These are phyloP conservation scores for Oikopleura dioica DNA, from an alignment of 23 tunicate genomes.

Conservation along the genomic window DNA sequence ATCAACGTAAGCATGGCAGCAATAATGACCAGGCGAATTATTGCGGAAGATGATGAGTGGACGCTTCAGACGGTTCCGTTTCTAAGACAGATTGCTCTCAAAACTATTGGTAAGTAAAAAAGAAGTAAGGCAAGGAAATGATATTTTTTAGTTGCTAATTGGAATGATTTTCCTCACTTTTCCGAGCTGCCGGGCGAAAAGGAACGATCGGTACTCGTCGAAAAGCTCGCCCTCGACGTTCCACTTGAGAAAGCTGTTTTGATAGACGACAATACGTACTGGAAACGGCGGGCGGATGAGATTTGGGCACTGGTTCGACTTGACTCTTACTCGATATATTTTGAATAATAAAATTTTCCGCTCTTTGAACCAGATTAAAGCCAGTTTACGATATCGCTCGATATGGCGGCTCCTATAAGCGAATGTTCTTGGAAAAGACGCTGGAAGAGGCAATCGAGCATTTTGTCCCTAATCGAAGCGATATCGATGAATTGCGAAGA, in stretches of 20 bases:
- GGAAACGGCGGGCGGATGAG: conserved; percentile 27
- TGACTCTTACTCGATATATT: no score
- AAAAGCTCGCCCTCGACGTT: conserved; percentile 29
- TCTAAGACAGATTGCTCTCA: conserved; percentile 37
- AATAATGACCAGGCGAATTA: conserved; percentile 26
- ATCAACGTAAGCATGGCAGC: not conserved
- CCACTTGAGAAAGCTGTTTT: conserved; percentile 45
- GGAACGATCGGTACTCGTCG: conserved; percentile 41
- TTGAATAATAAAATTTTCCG: no score
- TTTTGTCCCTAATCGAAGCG: conserved; percentile 32
- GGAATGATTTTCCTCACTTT: conserved; percentile 32
- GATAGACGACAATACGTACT: conserved; percentile 56
- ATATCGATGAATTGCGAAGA: not conserved
- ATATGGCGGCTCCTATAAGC: conserved; percentile 70
- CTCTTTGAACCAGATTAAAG: no score
- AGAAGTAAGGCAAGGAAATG: conserved; percentile 17
- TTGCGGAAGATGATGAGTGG: conserved; percentile 96
- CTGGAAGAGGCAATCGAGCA: conserved; percentile 48
- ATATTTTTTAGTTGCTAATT: no score
- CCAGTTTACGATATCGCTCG: conserved; percentile 42
- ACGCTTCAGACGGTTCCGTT: conserved; percentile 52
- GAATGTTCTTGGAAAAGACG: conserved; percentile 63
- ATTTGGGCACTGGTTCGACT: not conserved
- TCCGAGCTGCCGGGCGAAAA: conserved; percentile 28
- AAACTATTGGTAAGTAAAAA: conserved; percentile 42